Conservation (phyloP, 2,797 vertebrate species). For the Enoplosus armatus region DNA sequence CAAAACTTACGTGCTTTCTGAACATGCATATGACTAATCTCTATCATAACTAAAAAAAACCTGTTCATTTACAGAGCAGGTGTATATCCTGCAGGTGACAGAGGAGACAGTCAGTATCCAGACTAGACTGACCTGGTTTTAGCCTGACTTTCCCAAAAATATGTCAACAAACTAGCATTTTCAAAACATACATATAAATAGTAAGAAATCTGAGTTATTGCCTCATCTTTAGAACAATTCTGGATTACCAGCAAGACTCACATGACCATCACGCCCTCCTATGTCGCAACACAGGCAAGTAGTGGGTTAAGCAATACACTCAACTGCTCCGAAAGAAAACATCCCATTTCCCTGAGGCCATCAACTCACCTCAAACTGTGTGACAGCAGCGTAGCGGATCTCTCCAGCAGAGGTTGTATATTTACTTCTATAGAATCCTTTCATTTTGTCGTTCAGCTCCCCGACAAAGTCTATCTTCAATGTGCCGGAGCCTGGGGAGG, state of each 20-base stretch:
- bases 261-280: slow-evolving; percentile 16
- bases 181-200: slow-evolving; percentile 14
- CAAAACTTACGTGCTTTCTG: background rate
- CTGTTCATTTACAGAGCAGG: slow-evolving; percentile 2
- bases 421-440: slow-evolving; percentile 99
- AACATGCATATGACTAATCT: background rate
- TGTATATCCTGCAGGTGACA: background rate
- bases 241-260: slow-evolving; percentile 22
- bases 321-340: slow-evolving; percentile 27
- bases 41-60: background rate
- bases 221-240: slow-evolving; percentile 12
- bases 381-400: slow-evolving; percentile 94
- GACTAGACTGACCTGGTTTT: slow-evolving; percentile 2
- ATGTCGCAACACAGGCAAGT: slow-evolving; percentile 42
- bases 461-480: slow-evolving; percentile 99
- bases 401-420: slow-evolving; percentile 92
- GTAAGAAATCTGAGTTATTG: slow-evolving; percentile 6
- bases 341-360: background rate
- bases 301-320: slow-evolving; percentile 36
- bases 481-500: slow-evolving; percentile 88
- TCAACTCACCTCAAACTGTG: slow-evolving; percentile 95
- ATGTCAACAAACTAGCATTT: slow-evolving; percentile 3
- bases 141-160: slow-evolving; percentile 3
- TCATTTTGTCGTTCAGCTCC: slow-evolving; percentile 99
- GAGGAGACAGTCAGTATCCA: background rate